Conservation (phyloP, 2,797 vertebrate species). For the Oreochromis mossambicus region DNA sequence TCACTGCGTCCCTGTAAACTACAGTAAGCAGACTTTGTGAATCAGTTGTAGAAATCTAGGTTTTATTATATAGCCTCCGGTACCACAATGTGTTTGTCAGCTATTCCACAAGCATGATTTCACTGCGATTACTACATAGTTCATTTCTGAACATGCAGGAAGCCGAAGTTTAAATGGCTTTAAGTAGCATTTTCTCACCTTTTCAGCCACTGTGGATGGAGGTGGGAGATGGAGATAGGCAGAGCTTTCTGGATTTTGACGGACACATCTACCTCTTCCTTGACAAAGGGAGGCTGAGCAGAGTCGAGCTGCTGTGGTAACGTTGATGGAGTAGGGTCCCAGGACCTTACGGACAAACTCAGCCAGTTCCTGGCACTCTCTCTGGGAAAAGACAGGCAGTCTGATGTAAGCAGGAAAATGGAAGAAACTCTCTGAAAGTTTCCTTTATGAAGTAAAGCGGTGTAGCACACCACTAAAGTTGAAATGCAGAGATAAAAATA, state of each 20-base stretch:
- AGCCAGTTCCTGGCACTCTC: conserved; percentile 76
- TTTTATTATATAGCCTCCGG: background rate
- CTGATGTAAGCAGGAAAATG: background rate
- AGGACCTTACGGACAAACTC: conserved; percentile 72
- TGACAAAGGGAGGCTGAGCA: conserved; percentile 77
- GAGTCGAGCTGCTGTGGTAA: conserved; percentile 77
- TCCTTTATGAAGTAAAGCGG: background rate
- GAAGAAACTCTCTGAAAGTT: background rate
- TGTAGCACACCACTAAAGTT: background rate
- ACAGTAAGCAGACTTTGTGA: background rate
- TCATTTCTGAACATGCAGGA: background rate
- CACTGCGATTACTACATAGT: background rate
- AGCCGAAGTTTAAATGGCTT: background rate
- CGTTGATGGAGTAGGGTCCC: conserved; percentile 78
- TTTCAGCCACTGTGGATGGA: conserved; percentile 32
- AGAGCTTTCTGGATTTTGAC: conserved; percentile 67
- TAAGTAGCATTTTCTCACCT: background rate
- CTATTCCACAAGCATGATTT: background rate
- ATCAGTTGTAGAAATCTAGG: background rate
- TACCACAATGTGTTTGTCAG: background rate
- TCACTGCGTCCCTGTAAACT: background rate
- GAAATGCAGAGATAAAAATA: background rate
- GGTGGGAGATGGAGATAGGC: conserved; percentile 76
- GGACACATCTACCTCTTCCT: conserved; percentile 78
- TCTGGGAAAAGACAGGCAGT: conserved; percentile 51